phyloP scores from a whole-genome alignment of 2,113 vertebrate species.

The Lethenteron reissneri region DNA sequence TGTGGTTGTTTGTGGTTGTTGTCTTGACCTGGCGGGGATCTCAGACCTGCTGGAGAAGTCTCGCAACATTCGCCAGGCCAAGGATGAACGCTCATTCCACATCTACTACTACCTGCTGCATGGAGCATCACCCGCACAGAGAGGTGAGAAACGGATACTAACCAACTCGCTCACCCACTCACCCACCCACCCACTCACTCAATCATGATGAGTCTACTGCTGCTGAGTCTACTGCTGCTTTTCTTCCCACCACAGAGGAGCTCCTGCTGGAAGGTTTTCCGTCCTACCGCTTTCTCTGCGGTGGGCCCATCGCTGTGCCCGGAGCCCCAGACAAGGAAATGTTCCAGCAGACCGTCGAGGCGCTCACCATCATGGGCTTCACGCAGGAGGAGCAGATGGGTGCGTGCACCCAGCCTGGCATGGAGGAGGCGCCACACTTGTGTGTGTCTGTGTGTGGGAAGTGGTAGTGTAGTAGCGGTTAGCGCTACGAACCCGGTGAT shows the following conservation, averaged over 20 bases:
- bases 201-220: neutral
- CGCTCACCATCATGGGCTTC: slow-evolving; percentile 61
- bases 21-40: neutral
- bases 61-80: slow-evolving; percentile 54
- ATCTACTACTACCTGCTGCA: slow-evolving; percentile 59
- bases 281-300: slow-evolving; percentile 50
- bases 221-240: no score
- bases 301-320: slow-evolving; percentile 34
- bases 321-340: slow-evolving; percentile 57
- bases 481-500: no score
- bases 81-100: slow-evolving; percentile 63
- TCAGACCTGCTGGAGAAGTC: slow-evolving; percentile 69
- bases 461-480: no score
- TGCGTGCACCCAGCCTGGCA: slow-evolving; percentile 19
- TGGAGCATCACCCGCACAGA: slow-evolving; percentile 19
- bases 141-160: neutral
- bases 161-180: neutral
- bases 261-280: slow-evolving; percentile 41
- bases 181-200: neutral
- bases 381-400: slow-evolving; percentile 40
- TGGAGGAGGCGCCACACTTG: no score
- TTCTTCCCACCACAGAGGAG: slow-evolving; percentile 24
- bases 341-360: slow-evolving; percentile 67
- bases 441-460: no score
- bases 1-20: no score